phyloP scores from a whole-genome alignment of 2,797 vertebrate species.

The Myotis planiceps region DNA sequence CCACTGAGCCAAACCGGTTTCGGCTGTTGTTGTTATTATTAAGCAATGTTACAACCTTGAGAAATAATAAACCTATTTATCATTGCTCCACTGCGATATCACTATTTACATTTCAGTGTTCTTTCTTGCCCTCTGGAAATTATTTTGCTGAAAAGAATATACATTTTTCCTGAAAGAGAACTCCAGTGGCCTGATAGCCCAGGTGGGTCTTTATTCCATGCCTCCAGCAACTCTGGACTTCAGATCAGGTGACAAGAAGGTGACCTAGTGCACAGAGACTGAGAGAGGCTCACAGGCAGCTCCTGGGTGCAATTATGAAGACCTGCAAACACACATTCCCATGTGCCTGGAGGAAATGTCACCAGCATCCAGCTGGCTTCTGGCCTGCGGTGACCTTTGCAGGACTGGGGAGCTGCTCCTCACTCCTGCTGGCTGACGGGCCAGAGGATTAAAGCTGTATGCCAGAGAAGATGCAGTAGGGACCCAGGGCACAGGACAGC shows the following conservation, averaged over 20 bases:
- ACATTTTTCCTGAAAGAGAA: conserved; percentile 46
- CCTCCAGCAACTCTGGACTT: conserved; percentile 5
- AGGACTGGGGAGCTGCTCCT: conserved; percentile 46
- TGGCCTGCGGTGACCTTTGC: conserved; percentile 68
- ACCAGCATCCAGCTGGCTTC: conserved; percentile 41
- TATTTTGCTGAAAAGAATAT: conserved; percentile 44
- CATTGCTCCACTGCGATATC: not conserved
- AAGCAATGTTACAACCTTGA: not conserved
- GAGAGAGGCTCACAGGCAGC: not conserved
- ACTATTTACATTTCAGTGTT: conserved; percentile 19
- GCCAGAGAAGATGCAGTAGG: conserved; percentile 56
- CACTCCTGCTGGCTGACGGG: conserved; percentile 45
- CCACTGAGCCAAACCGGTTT: too few relatives aligned
- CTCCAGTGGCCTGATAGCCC: not conserved
- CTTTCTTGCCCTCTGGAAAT: conserved; percentile 10
- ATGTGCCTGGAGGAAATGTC: conserved; percentile 10
- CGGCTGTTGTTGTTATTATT: not conserved
- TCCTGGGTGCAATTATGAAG: not conserved
- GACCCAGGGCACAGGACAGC: conserved; percentile 64
- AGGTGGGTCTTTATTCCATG: not conserved
- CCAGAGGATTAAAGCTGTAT: conserved; percentile 43
- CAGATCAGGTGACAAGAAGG: not conserved
- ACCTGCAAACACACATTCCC: not conserved
- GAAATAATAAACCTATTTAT: not conserved
- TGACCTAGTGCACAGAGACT: not conserved